Conservation (phyloP, 1,140 invertebrate species). For the Ladona fulva region DNA sequence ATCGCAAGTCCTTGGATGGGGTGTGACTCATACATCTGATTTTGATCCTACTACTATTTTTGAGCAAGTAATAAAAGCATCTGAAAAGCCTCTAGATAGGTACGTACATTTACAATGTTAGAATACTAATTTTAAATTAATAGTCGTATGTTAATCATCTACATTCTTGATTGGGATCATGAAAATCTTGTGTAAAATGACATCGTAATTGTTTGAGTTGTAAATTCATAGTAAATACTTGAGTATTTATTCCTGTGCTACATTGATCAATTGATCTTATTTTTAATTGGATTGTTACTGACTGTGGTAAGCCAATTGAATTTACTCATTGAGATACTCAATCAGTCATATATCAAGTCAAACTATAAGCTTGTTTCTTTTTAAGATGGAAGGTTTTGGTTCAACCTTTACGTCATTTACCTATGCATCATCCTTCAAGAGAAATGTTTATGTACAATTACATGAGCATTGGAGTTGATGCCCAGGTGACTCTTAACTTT, state of each 20-base stretch:
- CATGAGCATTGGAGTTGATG: conserved; percentile 86
- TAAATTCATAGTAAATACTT: too few species aligned
- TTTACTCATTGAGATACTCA: too few species aligned
- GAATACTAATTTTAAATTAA: too few species aligned
- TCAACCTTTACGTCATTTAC: conserved; percentile 30
- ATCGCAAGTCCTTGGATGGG: conserved; percentile 74
- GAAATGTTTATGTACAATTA: conserved; percentile 83
- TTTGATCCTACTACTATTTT: conserved; percentile 54
- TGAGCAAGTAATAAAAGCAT: conserved; percentile 52
- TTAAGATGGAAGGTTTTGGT: conserved; percentile 34
- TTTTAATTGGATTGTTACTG: too few species aligned
- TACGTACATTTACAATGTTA: conserved; percentile 30
- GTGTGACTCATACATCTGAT: conserved; percentile 50
- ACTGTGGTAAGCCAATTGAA: too few species aligned
- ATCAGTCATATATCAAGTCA: too few species aligned
- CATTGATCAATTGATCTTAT: too few species aligned
- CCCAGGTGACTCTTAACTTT: conserved; percentile 86
- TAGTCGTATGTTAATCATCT: too few species aligned
- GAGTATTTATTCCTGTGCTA: too few species aligned
- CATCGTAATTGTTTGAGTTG: too few species aligned
- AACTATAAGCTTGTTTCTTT: conserved; percentile 20
- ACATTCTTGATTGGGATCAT: too few species aligned
- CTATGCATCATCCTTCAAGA: conserved; percentile 35
- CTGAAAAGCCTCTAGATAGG: conserved; percentile 62
- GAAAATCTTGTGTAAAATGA: too few species aligned